These are phyloP conservation scores for Papilio demoleus DNA, from an alignment of 2,888 invertebrate species.

Conservation along the genomic window DNA sequence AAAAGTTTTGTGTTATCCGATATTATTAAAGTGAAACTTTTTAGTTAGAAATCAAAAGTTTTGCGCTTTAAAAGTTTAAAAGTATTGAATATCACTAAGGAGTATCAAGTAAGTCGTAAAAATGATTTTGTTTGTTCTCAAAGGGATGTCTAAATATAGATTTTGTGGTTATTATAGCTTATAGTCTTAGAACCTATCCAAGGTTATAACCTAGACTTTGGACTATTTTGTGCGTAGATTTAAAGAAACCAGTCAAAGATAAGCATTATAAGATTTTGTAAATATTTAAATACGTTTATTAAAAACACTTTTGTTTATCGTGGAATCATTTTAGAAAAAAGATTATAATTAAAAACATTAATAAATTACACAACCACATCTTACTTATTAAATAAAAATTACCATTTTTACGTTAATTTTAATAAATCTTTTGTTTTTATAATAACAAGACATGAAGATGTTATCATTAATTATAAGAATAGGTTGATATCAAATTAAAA, in stretches of 20 bases:
- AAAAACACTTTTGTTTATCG: neutral
- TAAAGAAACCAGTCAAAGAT: slow-evolving; percentile 20
- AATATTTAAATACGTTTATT: neutral
- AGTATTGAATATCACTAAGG: slow-evolving; percentile 8
- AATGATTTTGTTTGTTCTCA: slow-evolving; percentile 21
- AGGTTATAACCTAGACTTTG: slow-evolving; percentile 54
- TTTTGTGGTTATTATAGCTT: slow-evolving; percentile 7
- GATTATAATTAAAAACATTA: too few species aligned
- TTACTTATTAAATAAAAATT: neutral
- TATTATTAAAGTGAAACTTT: slow-evolving; percentile 24
- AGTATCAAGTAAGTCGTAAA: slow-evolving; percentile 31
- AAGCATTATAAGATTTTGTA: neutral
- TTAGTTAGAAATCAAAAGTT: slow-evolving; percentile 31
- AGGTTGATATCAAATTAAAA: too few species aligned
- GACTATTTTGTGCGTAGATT: slow-evolving; percentile 39
- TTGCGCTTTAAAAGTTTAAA: slow-evolving; percentile 10
- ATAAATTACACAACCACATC: too few species aligned
- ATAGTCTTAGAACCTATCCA: slow-evolving; percentile 42
- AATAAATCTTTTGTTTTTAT: too few species aligned
- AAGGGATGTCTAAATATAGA: slow-evolving; percentile 39
- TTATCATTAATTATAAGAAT: too few species aligned
- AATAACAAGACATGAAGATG: too few species aligned
- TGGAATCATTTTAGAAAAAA: neutral
- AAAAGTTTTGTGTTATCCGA: slow-evolving; percentile 16
- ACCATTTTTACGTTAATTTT: neutral